Base-by-base conservation (phyloP, 2,888 invertebrate species). In the Julus scandinavius region DNA sequence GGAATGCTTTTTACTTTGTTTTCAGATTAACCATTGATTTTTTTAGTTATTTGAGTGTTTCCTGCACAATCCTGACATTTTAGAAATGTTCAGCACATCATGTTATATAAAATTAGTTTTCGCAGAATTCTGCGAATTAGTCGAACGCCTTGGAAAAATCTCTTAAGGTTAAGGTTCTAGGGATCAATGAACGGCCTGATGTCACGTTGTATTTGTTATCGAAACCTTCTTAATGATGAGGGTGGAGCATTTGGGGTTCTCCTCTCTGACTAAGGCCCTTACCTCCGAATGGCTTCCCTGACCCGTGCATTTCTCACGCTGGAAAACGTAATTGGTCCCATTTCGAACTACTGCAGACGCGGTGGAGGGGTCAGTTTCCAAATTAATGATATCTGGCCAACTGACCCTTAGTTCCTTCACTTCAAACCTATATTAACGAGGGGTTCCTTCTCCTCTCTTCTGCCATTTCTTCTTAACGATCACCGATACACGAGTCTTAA, bases 331-430 rank as follows among this genome's bases (percentile, higher is more conserved):
- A 63, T 63, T 63, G 63, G 63, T 63, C 63, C 20, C 63, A 63
- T 63, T 63, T 63, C 20, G 5, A 20, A 9, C 49, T 6, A 49
- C 29, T 49, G 49, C 9, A 49, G 9, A 49, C 49, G 11, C 49
- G 49, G 9, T 5, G n/a, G 54, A 54, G 15, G 63, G 63, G 63
- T 63, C 63, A 63, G 63, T 63, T 63, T 63, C 63, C 20, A 63
- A 63, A 63, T 63, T 63, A 63, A 63, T 63, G 63, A 63, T 63
- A 63, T 63, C 63, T 63, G 63, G 63, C 63, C 63, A 63, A 63
- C 63, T 63, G 63, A 63, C 63, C 63, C 63, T 63, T 63, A 63
- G 20, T 20, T 63, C 63, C 63, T 3, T 20, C 58, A 4, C 9
- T 15, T 5, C 63, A 9, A 4, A 20, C 20, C 5, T 63, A 63